Conservation (phyloP, 2,797 vertebrate species). For the Galago senegalensis region DNA sequence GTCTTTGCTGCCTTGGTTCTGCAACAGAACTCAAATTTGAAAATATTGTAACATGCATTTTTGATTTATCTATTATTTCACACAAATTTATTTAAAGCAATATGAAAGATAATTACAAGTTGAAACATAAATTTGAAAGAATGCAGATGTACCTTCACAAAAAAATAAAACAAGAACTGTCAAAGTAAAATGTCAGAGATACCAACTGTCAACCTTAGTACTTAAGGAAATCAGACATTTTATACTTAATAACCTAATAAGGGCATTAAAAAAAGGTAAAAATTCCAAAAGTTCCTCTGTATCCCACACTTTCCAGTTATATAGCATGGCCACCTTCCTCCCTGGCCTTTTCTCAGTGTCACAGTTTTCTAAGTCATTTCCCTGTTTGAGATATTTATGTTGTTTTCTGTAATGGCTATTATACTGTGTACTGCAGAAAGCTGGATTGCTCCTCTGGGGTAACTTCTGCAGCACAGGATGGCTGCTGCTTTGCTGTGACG, state of each 20-base stretch:
- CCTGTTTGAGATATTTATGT: not conserved
- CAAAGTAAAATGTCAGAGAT: no score
- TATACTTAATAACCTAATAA: not conserved
- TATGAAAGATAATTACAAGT: no score
- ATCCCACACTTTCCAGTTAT: not conserved
- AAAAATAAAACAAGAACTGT: no score
- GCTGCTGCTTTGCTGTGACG: not conserved
- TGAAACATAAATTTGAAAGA: no score
- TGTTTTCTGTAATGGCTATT: not conserved
- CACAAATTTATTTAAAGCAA: no score
- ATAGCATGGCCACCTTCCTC: not conserved
- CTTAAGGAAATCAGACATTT: no score
- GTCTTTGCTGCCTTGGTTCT: no score
- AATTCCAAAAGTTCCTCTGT: not conserved
- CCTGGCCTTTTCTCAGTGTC: not conserved
- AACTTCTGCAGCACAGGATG: not conserved
- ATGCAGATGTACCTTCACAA: no score
- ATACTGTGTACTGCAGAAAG: not conserved
- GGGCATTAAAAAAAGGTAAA: not conserved
- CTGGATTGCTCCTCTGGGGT: constrained; percentile 18
- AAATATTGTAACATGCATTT: no score
- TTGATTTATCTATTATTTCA: no score
- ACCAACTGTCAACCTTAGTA: no score
- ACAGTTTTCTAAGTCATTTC: constrained; percentile 7
- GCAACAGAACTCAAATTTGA: no score